Base-by-base conservation (phyloP, 2,888 invertebrate genomes). In the Hermodice carunculata region DNA sequence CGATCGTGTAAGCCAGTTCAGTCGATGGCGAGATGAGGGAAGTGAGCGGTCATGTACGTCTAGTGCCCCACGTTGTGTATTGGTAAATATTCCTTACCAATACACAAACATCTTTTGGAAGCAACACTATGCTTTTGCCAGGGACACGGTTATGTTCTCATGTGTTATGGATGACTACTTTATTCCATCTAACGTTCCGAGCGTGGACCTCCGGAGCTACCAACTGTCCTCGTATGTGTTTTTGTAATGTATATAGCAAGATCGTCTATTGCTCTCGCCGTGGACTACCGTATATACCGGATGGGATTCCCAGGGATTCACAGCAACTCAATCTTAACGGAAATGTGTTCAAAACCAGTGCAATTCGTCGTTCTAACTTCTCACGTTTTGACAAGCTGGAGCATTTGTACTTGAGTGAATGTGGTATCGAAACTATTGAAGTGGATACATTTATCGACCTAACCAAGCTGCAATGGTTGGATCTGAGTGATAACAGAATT, bases 371-470 rank as follows among this genome's bases (percentile, higher is more conserved):
- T 44, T 73, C 75, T 4, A 85, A 85, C 71, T 84, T 85, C 66
- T 78, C 81, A 0, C 54, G 70, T 43, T 78, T 81, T 49, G 64
- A 65, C n/a, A 66, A 73, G 43, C 69, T 85, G 52, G 79, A 82
- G 58, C 81, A 83, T 61, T 70, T 85, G 40, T 84, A 82, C 62
- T 57, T 85, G 56, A 82, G 79, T 44, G 80, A 79, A 26, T 85
- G 85, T 66, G 82, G 83, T 4, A 67, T 85, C 40, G 80, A 82
- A 61, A 74, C 73, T 8, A 80, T 85, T 4, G 75, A 78, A 42
- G 75, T 79, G 42, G 83, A 81, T 48, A 82, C 84, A 4, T 85
- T 85, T 64, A 65, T 74, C n/a, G 81, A 83, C 54, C 73, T 83
- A 34, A 71, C 66, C 29, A 78, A 79, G 32, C 70, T 85, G 19